Base-by-base conservation (phyloP, 1,140 invertebrate genomes). In the Drosophila equinoxialis region DNA sequence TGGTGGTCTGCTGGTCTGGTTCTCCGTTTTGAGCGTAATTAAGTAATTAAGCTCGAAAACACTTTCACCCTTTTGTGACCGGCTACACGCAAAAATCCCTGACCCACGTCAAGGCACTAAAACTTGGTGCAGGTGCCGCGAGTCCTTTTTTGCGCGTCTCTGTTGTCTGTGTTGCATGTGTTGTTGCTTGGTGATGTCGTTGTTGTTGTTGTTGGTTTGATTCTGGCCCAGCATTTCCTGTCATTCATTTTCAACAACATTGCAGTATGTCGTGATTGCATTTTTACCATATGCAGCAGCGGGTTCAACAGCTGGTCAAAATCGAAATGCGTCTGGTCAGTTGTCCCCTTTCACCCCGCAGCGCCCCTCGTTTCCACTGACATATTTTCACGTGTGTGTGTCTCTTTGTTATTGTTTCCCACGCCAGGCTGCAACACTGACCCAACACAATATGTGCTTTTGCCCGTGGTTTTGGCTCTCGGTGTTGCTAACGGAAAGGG, bases 11-110 rank as follows among this genome's bases (percentile, higher is more conserved):
- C 2, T 37, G 17, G 45, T 23, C 17, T 51, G 45, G 14, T 20
- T 17, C 45, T 51, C 17, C 45, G 45, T 51, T 51, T 20, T 5
- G 8, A 51, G 17, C 45, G 45, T 87, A 87, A 87, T 87, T 87
- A 89, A 83, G 84, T 81, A 87, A 87, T 87, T 87, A 89, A 66
- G 70, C 84, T 71, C 57, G 62, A 71, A 68, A 80, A 89, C 84
- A 89, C 79, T 83, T 82, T 89, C 73, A 60, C 70, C 67, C 82
- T 66, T 66, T 72, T 63, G 14, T 45, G 26, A 39, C 45, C 8
- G 30, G 30, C 14, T 48, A 54, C 2, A 33, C 37, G 20, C 33
- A n/a, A 14, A 26, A 26, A 68, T 60, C 76, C 79, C 84, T 87
- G 83, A 87, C 83, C 83, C 76, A 70, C 84, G 84, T 58, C 84